A percentile compares a stretch with the other conserved stretches of the same genome.
Evolutionary conservation across 2,888 invertebrate species (phyloP).

Genomic region (Conus canariensis): DNA sequence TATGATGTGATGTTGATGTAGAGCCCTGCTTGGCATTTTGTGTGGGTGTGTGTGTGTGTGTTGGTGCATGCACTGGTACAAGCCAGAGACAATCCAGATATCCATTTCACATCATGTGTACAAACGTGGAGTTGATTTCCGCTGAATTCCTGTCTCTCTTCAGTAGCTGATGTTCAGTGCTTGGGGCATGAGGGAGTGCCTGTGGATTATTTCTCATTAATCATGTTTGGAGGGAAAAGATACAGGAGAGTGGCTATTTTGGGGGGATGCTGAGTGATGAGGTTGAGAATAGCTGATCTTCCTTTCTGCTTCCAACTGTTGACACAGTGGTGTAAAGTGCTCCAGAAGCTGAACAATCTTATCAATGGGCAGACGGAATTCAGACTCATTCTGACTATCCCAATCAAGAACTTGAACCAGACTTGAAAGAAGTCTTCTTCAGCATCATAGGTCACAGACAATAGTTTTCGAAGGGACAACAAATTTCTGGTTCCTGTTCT

Average conservation of each 20-base stretch:
- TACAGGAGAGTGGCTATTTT: neutral
- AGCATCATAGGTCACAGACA: too few relatives aligned
- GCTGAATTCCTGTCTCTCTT: neutral
- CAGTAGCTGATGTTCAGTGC: neutral
- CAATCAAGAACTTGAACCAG: too few relatives aligned
- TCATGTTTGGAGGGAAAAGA: neutral
- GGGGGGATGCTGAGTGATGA: neutral
- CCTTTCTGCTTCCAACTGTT: too few relatives aligned
- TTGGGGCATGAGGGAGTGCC: neutral
- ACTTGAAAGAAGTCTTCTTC: too few relatives aligned
- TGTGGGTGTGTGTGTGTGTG: neutral
- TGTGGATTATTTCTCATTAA: neutral
- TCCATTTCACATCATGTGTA: neutral
- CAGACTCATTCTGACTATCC: too few relatives aligned
- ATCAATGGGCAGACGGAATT: too few relatives aligned
- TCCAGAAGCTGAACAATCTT: too few relatives aligned
- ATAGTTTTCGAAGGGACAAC: too few relatives aligned
- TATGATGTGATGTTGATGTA: constrained; percentile 10
- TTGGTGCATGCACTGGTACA: neutral
- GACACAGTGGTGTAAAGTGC: too few relatives aligned
- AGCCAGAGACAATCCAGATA: constrained; percentile 20
- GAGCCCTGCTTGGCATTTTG: neutral
- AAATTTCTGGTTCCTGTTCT: too few relatives aligned
- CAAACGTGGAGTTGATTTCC: neutral
- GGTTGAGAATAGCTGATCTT: too few relatives aligned